These are phyloP conservation scores for Scleropages formosus DNA, from an alignment of 2,797 vertebrate genomes.

Conservation along the genomic window DNA sequence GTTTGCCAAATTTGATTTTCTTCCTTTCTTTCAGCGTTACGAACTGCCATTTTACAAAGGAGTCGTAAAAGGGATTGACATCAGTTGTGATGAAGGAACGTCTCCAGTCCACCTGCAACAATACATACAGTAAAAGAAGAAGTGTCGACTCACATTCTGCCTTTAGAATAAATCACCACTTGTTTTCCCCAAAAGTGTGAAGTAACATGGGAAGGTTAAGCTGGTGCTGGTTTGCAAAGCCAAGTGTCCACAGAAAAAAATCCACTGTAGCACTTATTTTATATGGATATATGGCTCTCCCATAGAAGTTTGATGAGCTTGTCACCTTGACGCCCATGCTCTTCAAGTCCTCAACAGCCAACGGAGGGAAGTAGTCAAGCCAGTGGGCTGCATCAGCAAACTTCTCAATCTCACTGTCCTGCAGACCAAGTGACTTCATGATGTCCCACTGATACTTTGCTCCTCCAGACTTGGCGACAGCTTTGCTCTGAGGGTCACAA, in stretches of 20 bases:
- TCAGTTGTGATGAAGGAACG: conserved; percentile 95
- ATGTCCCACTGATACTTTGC: conserved; percentile 93
- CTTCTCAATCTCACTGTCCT: conserved; percentile 77
- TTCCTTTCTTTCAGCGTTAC: conserved; percentile 88
- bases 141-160: too few relatives aligned
- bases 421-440: conserved; percentile 88
- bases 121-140: not conserved
- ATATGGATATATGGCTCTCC: too few relatives aligned
- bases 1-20: conserved; percentile 95
- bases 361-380: conserved; percentile 92
- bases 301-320: not conserved
- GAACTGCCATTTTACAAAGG: conserved; percentile 96
- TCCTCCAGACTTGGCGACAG: conserved; percentile 82
- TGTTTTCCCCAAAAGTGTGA: too few relatives aligned
- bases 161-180: too few relatives aligned
- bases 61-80: conserved; percentile 95
- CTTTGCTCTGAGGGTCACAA: conserved; percentile 81
- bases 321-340: conserved; percentile 91
- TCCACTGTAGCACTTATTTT: too few relatives aligned
- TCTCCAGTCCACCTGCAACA: conserved; percentile 88
- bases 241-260: too few relatives aligned
- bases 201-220: too few relatives aligned
- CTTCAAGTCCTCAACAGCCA: conserved; percentile 87
- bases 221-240: too few relatives aligned
- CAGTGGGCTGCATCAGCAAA: conserved; percentile 93